Evolutionary conservation across 2,113 vertebrate genomes (phyloP), one percentile per base, ranked within the genome.

Genomic region (Sturnus vulgaris): DNA sequence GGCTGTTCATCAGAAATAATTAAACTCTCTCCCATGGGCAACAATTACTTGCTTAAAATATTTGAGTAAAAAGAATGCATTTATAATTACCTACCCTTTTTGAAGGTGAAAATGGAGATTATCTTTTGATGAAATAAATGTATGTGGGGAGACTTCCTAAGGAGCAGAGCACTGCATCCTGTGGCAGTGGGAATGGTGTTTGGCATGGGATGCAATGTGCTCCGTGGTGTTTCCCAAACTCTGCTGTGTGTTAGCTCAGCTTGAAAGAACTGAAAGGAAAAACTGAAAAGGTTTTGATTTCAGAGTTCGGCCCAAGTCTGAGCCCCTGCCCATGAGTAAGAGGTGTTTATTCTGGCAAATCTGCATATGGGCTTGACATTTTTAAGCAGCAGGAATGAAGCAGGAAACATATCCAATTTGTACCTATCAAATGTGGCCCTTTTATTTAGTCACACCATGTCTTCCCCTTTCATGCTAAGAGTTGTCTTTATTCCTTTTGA

Each of bases 11-110:
- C 97, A 97, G 97, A 98, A 98, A 97, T 98, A 98, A 98, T 98
- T 98, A 98, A 98, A 98, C 96, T 97, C 94, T 96, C 96, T 98
- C 98, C 98, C 98, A 96, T 96, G 97, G 97, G 98, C 97, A 97
- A 98, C 97, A 98, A 98, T 98, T 98, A 98, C 96, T 97, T 95
- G 95, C 97, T 97, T 97, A 97, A 98, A 98, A 97, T 97, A 98
- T 97, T 97, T 97, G 97, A 98, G 94, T 92, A 96, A 97, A 96
- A 96, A 97, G 96, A 97, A 97, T 95, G 96, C 96, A 94, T 97
- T 98, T 98, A 96, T 98, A 98, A 98, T 98, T 97, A 97, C 90
- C 96, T 97, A 90, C 94, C 87, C 96, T 97, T 97, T 98, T 96
- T 97, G 97, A 97, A 98, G 97, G 97, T 97, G 97, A 98, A 98